Percentiles rank a stretch among this genome's conserved stretches.
Conservation (phyloP, 2,888 invertebrate species). For the Andrena praecox region DNA sequence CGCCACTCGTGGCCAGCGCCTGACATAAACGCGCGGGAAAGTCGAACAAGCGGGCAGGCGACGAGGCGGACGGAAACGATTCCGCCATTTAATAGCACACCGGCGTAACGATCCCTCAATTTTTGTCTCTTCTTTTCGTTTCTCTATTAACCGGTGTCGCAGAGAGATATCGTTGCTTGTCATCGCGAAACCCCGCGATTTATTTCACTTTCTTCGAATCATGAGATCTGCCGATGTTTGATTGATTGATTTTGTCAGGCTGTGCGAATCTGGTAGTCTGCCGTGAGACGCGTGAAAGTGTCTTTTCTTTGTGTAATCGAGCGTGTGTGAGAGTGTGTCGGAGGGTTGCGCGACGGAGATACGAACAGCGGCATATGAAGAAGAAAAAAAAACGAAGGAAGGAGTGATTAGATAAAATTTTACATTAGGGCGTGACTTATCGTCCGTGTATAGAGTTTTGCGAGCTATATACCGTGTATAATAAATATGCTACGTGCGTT, state of each 20-base stretch:
- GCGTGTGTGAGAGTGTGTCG: constrained; percentile 41
- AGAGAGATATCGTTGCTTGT: constrained; percentile 60
- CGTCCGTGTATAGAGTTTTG: constrained; percentile 49
- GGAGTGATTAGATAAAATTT: constrained; percentile 28
- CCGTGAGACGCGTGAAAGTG: constrained; percentile 68
- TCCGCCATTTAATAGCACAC: constrained; percentile 7
- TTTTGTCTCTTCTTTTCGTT: constrained; percentile 11
- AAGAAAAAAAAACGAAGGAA: neutral
- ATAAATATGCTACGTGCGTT: constrained; percentile 32
- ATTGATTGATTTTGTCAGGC: constrained; percentile 81
- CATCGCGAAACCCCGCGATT: constrained; percentile 60
- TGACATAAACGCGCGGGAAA: neutral
- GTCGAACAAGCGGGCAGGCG: neutral
- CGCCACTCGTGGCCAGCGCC: neutral
- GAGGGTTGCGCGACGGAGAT: constrained; percentile 36
- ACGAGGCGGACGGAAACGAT: neutral
- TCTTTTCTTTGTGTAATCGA: constrained; percentile 54
- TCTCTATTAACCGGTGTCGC: constrained; percentile 42
- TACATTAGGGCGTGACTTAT: constrained; percentile 30
- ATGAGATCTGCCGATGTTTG: constrained; percentile 79
- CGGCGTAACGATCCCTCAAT: constrained; percentile 34
- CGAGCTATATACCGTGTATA: constrained; percentile 40
- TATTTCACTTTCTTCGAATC: constrained; percentile 68
- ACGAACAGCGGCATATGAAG: constrained; percentile 24
- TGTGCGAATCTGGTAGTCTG: constrained; percentile 84